These are phyloP conservation scores for Rhabdophis nuchalis DNA, from an alignment of 2,797 vertebrate species.

Conservation along the genomic window DNA sequence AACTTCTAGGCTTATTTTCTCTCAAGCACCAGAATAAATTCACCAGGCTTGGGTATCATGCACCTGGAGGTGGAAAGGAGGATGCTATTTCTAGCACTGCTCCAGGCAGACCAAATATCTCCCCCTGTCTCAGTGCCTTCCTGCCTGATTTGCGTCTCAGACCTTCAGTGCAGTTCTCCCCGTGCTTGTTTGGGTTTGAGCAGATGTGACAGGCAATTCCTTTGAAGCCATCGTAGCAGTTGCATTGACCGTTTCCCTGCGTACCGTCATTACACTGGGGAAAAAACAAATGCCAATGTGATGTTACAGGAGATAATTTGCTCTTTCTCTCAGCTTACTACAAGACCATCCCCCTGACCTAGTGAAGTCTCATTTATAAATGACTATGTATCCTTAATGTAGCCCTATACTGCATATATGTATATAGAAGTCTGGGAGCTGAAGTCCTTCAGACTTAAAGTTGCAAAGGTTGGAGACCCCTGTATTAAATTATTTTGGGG, in stretches of 20 bases:
- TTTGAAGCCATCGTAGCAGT: slow-evolving; percentile 78
- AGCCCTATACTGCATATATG: not conserved
- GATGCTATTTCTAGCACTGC: not conserved
- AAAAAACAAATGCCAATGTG: not conserved
- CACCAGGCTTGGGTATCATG: not conserved
- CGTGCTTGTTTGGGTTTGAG: slow-evolving; percentile 80
- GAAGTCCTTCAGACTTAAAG: too few relatives aligned
- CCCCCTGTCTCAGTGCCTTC: not conserved
- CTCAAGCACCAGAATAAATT: not conserved
- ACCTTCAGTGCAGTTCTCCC: slow-evolving; percentile 89
- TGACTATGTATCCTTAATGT: not conserved
- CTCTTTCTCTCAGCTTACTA: not conserved
- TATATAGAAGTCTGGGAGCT: too few relatives aligned
- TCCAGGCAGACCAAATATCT: not conserved
- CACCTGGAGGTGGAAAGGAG: not conserved
- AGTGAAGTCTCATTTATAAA: not conserved
- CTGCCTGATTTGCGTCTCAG: slow-evolving; percentile 35
- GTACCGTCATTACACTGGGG: slow-evolving; percentile 87
- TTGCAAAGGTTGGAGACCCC: too few relatives aligned
- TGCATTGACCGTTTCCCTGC: slow-evolving; percentile 83
- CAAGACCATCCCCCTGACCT: not conserved
- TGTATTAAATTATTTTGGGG: not conserved
- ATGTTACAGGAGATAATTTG: not conserved
- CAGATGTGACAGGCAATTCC: slow-evolving; percentile 94
- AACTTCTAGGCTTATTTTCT: not conserved